Percentiles rank a stretch among this genome's conserved stretches.
Evolutionary conservation across 2,797 vertebrate species (phyloP).

Genomic region (Diglossa cyanea): DNA sequence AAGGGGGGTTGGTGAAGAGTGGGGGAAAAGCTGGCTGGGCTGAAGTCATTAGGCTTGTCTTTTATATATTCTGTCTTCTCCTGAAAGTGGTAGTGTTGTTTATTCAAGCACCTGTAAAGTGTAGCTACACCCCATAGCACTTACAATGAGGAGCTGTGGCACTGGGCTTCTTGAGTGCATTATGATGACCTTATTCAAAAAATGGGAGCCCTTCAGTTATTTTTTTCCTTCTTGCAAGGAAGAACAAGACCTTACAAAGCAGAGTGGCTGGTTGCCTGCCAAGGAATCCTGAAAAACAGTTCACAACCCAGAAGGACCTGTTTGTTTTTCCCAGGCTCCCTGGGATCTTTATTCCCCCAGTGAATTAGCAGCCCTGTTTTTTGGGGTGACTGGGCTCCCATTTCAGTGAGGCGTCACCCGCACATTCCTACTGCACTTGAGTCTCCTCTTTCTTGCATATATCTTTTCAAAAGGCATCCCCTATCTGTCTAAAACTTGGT

Average conservation of each 20-base stretch:
- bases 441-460: not conserved
- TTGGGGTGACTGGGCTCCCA: not conserved
- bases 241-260: constrained; percentile 58
- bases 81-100: constrained; percentile 14
- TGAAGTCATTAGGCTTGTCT: constrained; percentile 13
- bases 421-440: not conserved
- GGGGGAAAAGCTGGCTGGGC: not conserved
- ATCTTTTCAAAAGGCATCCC: not conserved
- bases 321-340: constrained; percentile 71
- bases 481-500: not conserved
- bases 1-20: not conserved
- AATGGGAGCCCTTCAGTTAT: constrained; percentile 4
- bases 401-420: not conserved
- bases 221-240: constrained; percentile 37
- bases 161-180: not conserved
- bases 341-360: constrained; percentile 41
- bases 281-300: constrained; percentile 69
- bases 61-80: constrained; percentile 9
- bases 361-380: constrained; percentile 42
- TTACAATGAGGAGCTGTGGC: not conserved
- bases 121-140: constrained; percentile 6
- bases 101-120: constrained; percentile 53
- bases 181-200: constrained; percentile 48
- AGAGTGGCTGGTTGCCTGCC: constrained; percentile 61
- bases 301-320: constrained; percentile 59